Conservation (phyloP, 37 sponge, comb jelly and placozoan species). For the Agelas oroides region DNA sequence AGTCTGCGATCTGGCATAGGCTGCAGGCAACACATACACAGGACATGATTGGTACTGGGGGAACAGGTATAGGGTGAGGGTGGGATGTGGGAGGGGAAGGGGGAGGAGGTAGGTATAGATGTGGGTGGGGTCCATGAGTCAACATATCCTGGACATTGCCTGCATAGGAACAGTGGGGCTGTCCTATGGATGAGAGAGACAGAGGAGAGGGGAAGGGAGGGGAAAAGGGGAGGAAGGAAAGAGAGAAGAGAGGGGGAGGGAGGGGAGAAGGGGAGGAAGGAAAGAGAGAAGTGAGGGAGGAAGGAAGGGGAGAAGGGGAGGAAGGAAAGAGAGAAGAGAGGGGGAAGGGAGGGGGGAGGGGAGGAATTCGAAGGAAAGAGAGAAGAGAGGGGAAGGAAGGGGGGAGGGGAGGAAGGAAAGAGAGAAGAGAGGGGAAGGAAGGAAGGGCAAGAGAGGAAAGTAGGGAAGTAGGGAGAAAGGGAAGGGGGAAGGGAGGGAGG, state of each 20-base stretch:
- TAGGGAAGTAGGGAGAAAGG: no score
- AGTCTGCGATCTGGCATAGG: constrained; percentile 84
- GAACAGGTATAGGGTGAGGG: constrained; percentile 72
- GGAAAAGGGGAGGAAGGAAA: background rate
- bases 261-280: no score
- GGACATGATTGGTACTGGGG: constrained; percentile 57
- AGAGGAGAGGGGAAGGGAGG: constrained; percentile 26
- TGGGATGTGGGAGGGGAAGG: constrained; percentile 17
- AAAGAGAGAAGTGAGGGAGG: no score
- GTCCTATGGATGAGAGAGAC: background rate
- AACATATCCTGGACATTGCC: constrained; percentile 83
- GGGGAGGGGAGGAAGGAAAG: no score
- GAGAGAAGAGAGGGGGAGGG: constrained; percentile 1
- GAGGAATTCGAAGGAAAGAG: no score
- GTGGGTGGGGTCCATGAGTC: background rate
- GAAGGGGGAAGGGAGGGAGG: background rate
- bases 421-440: background rate
- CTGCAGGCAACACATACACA: constrained; percentile 85
- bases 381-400: no score
- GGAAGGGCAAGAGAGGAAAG: no score
- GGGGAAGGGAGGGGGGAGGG: no score
- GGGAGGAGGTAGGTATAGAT: no score
- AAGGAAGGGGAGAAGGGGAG: no score
- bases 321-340: no score
- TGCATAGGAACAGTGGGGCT: constrained; percentile 35